Percentiles rank a stretch among this genome's conserved stretches.
These are phyloP conservation scores for Platycnemis pennipes DNA, from an alignment of 2,888 invertebrate species.

Conservation along the genomic window DNA sequence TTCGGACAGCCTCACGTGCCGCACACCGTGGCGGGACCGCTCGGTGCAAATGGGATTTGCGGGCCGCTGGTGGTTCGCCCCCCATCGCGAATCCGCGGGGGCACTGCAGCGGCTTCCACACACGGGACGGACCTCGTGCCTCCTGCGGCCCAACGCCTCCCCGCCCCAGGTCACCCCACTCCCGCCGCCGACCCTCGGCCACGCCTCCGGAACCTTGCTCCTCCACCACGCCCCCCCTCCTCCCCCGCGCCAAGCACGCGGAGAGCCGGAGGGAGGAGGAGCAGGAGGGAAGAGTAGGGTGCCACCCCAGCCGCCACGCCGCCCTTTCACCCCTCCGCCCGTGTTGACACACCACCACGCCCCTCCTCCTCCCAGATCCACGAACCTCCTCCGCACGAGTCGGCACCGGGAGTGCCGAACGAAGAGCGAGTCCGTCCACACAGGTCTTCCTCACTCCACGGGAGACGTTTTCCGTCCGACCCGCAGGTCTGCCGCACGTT, in stretches of 20 bases:
- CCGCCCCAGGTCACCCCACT: not conserved
- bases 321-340: not conserved
- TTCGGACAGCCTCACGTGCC: too few relatives aligned
- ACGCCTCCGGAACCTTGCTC: not conserved
- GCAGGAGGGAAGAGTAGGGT: not conserved
- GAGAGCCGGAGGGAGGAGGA: not conserved
- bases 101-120: slow-evolving; percentile 21
- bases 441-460: not conserved
- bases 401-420: not conserved
- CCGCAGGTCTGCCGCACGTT: not conserved
- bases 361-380: not conserved
- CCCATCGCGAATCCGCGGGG: not conserved
- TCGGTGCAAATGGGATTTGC: slow-evolving; percentile 47
- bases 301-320: slow-evolving; percentile 2
- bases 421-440: not conserved
- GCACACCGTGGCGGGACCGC: too few relatives aligned
- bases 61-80: not conserved
- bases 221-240: not conserved
- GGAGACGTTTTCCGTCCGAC: not conserved
- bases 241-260: not conserved
- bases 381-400: not conserved
- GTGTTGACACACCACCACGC: not conserved
- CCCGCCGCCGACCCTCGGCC: not conserved
- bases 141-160: not conserved
- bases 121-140: slow-evolving; percentile 58